These are phyloP conservation scores for Danaus chrysippus DNA, from an alignment of 2,888 invertebrate genomes.

Conservation along the genomic window DNA sequence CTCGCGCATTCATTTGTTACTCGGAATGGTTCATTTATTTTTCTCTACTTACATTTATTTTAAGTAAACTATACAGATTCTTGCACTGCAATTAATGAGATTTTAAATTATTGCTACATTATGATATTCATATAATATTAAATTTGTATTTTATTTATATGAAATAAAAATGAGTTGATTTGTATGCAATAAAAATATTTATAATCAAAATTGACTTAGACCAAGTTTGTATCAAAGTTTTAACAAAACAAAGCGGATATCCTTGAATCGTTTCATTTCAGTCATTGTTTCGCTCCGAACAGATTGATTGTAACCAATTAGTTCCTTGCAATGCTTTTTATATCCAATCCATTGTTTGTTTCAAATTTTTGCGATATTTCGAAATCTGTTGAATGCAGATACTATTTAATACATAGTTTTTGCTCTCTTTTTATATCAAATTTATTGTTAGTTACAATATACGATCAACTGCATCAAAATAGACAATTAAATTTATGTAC, in stretches of 20 bases:
- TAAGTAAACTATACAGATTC: constrained; percentile 9
- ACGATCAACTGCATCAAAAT: too few species aligned
- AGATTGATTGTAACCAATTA: constrained; percentile 36
- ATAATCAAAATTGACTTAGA: too few species aligned
- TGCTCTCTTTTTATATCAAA: neutral
- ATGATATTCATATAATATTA: neutral
- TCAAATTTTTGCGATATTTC: constrained; percentile 12
- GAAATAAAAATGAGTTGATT: too few species aligned
- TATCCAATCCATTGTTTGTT: constrained; percentile 25
- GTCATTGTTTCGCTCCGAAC: constrained; percentile 32
- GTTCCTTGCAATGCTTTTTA: constrained; percentile 27
- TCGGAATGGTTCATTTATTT: constrained; percentile 30
- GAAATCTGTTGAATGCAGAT: neutral
- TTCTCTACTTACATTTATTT: constrained; percentile 32
- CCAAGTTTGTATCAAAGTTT: constrained; percentile 2
- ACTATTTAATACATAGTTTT: neutral
- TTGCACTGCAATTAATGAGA: too few species aligned
- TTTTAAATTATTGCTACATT: neutral
- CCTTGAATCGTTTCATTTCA: constrained; percentile 28
- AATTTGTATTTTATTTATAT: too few species aligned
- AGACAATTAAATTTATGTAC: too few species aligned
- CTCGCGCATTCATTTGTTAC: constrained; percentile 35
- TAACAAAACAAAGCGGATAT: constrained; percentile 24
- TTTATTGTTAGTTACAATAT: too few species aligned
- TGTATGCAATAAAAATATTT: too few species aligned